Base-by-base conservation (phyloP, 2,113 vertebrate species). In the Protobothrops flavoviridis region DNA sequence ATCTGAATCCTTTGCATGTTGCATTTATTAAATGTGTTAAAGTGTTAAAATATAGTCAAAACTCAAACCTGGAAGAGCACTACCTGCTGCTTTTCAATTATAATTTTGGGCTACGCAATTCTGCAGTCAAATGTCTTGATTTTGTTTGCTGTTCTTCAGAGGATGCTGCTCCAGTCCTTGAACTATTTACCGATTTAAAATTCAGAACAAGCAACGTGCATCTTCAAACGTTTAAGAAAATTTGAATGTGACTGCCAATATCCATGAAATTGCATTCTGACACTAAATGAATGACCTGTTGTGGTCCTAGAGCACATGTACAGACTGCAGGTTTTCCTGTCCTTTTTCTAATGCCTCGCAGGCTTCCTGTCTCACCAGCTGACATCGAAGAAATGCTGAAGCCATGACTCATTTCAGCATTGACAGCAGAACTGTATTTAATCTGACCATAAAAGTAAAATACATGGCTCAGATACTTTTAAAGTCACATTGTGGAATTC, bases 301-400 rank as follows among this genome's bases (percentile, higher is more conserved):
- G 55, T 97, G 97, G 97, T 96, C 89, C 88, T 95, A 95, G 97
- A 97, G 96, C 39, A 96, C 96, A 97, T 95, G 96, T 94, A 95
- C 95, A 97, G 95, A 95, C 95, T 96, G 93, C 96, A 97, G 94
- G 94, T 96, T 93, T 98, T 98, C 98, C 97, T 97, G 97, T 96
- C 97, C 96, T 96, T 97, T 95, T 96, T 90, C 90, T 94, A 97
- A 96, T 43, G 88, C 97, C 97, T 97, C 94, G 95, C 95, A 55
- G 4, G 90, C 93, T 98, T 98, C 98, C 98, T 97, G 98, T 97
- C 96, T 93, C 95, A 98, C 96, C 95, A 96, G 96, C 95, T 97
- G 97, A 97, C 95, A 95, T 96, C 96, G 94, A 98, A 97, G 96
- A 96, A 97, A 97, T 98, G 97, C 96, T 95, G 97, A 90, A 95